Evolutionary conservation across 2,888 invertebrate species (phyloP), one percentile per base, ranked within the genome.

Genomic region (Calliphora vomitoria): DNA sequence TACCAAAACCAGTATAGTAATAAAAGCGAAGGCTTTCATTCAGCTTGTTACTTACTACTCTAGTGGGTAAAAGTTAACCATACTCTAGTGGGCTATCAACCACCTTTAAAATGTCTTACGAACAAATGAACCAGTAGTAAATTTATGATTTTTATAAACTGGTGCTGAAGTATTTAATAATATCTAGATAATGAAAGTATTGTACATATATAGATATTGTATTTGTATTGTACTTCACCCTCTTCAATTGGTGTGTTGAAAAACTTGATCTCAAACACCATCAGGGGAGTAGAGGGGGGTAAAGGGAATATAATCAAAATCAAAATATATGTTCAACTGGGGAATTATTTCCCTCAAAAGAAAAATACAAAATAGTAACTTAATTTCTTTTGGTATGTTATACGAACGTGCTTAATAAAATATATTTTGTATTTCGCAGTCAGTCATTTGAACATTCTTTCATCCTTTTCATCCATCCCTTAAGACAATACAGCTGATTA

Each of bases 301-400:
- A 13, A 44, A 44, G 75, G 38, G 25, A 31, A 72, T 47, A 35
- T 75, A 85, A 85, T 85, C 69, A 79, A 85, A 85, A 85, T 87
- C 79, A 82, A 58, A 82, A 85, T 85, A 78, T 87, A 85, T 87
- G 69, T 85, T 71, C 87, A 82, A 50, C 87, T 64, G 64, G 87
- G 87, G 87, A 87, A 85, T 85, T 79, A 69, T 25, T 64, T 44
- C 58, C 71, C 18, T 0, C 13, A 60, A 53, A 44, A 47, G 4
- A 15, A 66, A 60, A 13, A 71, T 38, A 60, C 25, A 20, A 72
- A 76, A 58, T 41, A 69, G 53, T 74, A 86, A 79, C 62, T 76
- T 69, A 69, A 71, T 83, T 72, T 78, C 18, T 38, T 64, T 8
- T 53, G 31, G 18, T 47, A 31, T 72, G 62, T 64, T 82, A 69